Evolutionary conservation across 2,797 vertebrate species (phyloP), one percentile per base, ranked within the genome.

Genomic region (Babyrousa celebensis): DNA sequence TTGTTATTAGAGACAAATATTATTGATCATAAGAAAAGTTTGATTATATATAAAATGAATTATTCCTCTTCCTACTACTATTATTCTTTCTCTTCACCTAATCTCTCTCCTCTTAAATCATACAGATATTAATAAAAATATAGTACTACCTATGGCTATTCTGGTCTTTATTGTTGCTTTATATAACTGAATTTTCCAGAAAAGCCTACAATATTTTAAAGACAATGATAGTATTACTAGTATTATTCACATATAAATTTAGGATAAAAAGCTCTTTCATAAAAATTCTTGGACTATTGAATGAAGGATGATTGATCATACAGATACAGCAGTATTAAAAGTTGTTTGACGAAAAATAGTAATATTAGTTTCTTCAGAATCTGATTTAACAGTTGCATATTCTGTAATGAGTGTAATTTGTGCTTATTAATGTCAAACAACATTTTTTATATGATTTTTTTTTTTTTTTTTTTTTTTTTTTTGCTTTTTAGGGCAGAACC

Each of bases 161-260:
- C 56, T 95, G 21, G 48, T 4, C 15, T 48, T 5, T 58, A n/a
- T 16, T 27, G 11, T 54, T 6, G 1, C 5, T 21, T 92, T 40
- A 85, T 52, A 32, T 77, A 89, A 85, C n/a, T 85, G 15, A 82
- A 82, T 72, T 70, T 95, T 85, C 12, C 8, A 62, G 71, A 83
- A 85, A 84, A 10, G 79, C 0, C 1, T 88, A 27, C 0, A 72
- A 9, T 11, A 32, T 75, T 91, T 96, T n/a, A 72, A 67, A 71
- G 18, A 74, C 36, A 36, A 36, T 4, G 21, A 27, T 67, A 11
- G 67, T 82, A 84, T 71, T 23, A 77, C 67, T 20, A n/a, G 21
- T 9, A 58, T 60, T 29, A 83, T 20, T 89, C 43, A 84, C 12
- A 65, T 12, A 32, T 10, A 63, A 25, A 92, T 62, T 63, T 85